Percentiles rank a stretch among this genome's conserved stretches.
phyloP scores from a whole-genome alignment of 2,797 vertebrate genomes.

The Acanthopagrus latus region DNA sequence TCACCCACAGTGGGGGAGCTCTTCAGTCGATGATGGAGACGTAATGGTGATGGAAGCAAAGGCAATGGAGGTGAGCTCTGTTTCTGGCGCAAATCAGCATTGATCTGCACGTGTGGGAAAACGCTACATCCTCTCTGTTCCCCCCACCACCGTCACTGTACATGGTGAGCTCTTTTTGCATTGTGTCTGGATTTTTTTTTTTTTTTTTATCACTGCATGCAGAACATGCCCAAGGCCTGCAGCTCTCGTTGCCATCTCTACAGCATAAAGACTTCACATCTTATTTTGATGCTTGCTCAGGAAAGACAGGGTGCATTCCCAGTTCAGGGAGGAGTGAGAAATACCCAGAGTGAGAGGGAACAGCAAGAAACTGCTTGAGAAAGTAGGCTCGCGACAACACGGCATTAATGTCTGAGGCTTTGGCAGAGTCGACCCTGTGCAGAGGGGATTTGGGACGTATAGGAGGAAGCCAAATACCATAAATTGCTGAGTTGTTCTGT shows the following conservation, averaged over 20 bases:
- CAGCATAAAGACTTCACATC: constrained; percentile 71
- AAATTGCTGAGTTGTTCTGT: constrained; percentile 58
- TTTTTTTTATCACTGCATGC: constrained; percentile 63
- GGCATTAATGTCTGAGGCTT: constrained; percentile 63
- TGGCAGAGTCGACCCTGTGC: constrained; percentile 60
- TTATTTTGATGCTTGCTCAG: constrained; percentile 73
- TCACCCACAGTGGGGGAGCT: constrained; percentile 49
- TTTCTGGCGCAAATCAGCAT: constrained; percentile 56
- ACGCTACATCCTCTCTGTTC: constrained; percentile 31
- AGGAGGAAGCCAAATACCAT: constrained; percentile 55
- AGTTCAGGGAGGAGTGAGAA: constrained; percentile 66
- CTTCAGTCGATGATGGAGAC: constrained; percentile 45
- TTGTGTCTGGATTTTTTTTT: constrained; percentile 59
- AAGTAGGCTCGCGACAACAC: constrained; percentile 48
- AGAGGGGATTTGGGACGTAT: constrained; percentile 48
- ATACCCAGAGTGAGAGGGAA: constrained; percentile 59
- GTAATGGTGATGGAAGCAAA: constrained; percentile 45
- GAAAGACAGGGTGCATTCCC: constrained; percentile 75
- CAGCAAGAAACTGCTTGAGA: constrained; percentile 62
- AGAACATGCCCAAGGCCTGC: constrained; percentile 77
- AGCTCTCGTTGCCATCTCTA: constrained; percentile 69
- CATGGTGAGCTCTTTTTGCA: constrained; percentile 62
- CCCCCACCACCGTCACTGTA: constrained; percentile 45
- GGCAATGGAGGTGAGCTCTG: constrained; percentile 38
- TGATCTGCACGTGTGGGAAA: constrained; percentile 49